Evolutionary conservation across 1,140 invertebrate genomes (phyloP).

Genomic region (Halyomorpha halys): DNA sequence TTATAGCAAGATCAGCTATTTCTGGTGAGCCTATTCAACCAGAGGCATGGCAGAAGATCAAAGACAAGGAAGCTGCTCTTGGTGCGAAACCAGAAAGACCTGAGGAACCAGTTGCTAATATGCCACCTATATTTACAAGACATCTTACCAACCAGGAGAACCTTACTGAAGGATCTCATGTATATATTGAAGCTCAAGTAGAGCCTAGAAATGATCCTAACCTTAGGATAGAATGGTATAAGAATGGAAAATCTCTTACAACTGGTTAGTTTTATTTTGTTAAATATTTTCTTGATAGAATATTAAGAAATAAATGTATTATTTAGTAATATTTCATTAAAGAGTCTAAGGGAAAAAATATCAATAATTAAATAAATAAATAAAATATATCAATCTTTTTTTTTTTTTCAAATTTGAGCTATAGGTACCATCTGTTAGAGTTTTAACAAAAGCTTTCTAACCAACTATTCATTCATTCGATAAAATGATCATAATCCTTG

Average conservation of each 20-base stretch:
- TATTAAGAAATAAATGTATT: too few relatives aligned
- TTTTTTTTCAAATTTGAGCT: too few relatives aligned
- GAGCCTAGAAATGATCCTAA: constrained; percentile 94
- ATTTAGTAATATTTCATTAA: too few relatives aligned
- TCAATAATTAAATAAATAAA: too few relatives aligned
- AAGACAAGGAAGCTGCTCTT: constrained; percentile 78
- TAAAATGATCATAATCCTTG: too few relatives aligned
- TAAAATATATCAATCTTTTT: too few relatives aligned
- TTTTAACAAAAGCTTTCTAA: too few relatives aligned
- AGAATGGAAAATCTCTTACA: constrained; percentile 75
- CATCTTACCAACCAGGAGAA: constrained; percentile 80
- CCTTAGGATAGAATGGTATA: constrained; percentile 82
- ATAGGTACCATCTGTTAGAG: too few relatives aligned
- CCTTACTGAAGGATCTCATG: constrained; percentile 76
- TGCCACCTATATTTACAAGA: constrained; percentile 82
- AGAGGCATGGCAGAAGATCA: constrained; percentile 81
- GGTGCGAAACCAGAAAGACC: constrained; percentile 76
- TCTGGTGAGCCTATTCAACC: constrained; percentile 70
- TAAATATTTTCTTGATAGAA: too few relatives aligned
- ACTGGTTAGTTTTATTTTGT: constrained; percentile 43
- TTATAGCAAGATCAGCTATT: constrained; percentile 58
- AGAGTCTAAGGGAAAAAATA: too few relatives aligned
- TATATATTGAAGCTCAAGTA: constrained; percentile 80
- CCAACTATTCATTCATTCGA: too few relatives aligned
- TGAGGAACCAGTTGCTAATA: constrained; percentile 66